These are phyloP conservation scores for Carcinoscorpius rotundicauda DNA, from an alignment of 1,140 invertebrate genomes.

Conservation along the genomic window DNA sequence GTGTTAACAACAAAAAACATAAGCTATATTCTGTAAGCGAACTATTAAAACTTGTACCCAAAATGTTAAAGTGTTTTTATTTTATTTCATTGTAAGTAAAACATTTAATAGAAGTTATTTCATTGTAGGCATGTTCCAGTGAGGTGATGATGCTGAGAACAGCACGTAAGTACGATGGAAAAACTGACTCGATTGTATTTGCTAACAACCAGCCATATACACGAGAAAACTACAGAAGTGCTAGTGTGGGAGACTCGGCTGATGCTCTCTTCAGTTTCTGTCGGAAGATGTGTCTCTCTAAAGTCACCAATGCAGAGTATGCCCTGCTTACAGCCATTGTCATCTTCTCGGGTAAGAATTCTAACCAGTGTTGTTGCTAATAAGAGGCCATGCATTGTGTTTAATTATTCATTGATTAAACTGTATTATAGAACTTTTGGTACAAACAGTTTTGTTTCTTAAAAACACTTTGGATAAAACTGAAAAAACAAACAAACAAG, in stretches of 20 bases:
- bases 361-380: background rate
- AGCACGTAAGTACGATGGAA: constrained; percentile 82
- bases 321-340: constrained; percentile 91
- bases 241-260: constrained; percentile 79
- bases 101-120: too few species aligned
- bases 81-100: too few species aligned
- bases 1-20: too few species aligned
- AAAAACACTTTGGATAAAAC: too few species aligned
- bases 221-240: constrained; percentile 75
- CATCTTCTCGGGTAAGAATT: constrained; percentile 83
- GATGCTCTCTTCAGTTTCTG: constrained; percentile 88
- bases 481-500: too few species aligned
- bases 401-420: background rate
- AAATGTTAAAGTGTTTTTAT: too few species aligned
- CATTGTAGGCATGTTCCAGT: constrained; percentile 74
- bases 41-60: too few species aligned
- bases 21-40: too few species aligned
- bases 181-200: constrained; percentile 86
- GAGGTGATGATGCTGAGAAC: constrained; percentile 97
- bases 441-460: too few species aligned
- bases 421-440: too few species aligned
- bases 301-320: constrained; percentile 92
- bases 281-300: constrained; percentile 47
- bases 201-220: constrained; percentile 91
- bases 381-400: too few species aligned